A percentile compares a stretch with the other conserved stretches of the same genome.
These are phyloP conservation scores for Nipponia nippon DNA, from an alignment of 2,113 vertebrate genomes.

Conservation along the genomic window DNA sequence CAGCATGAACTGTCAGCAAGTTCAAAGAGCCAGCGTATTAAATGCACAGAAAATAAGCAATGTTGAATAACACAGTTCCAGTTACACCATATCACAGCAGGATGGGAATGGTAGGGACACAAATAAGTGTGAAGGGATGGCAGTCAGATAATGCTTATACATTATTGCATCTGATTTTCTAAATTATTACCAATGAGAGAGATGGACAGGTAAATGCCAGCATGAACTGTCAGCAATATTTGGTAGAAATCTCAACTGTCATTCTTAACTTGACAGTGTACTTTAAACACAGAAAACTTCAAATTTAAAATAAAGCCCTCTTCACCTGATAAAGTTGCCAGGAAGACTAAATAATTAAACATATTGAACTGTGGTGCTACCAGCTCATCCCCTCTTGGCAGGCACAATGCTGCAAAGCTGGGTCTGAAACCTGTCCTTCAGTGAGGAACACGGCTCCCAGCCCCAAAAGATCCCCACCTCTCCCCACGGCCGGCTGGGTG, in stretches of 20 bases:
- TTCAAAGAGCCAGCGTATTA: no score
- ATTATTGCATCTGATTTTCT: background rate
- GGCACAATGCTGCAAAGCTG: background rate
- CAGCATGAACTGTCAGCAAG: background rate
- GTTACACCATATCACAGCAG: background rate
- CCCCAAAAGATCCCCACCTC: background rate
- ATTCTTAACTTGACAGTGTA: background rate
- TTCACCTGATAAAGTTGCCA: background rate
- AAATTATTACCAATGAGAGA: background rate
- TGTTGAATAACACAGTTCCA: background rate
- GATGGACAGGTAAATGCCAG: fast-evolving
- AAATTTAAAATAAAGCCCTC: background rate
- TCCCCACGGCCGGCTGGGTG: fast-evolving
- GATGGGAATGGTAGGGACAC: background rate
- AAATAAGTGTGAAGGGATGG: background rate
- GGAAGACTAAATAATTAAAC: background rate
- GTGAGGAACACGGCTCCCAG: background rate
- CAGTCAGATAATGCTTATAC: background rate
- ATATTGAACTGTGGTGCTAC: background rate
- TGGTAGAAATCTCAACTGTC: background rate
- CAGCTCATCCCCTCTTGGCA: background rate
- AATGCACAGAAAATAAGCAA: no score
- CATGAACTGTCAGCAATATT: background rate
- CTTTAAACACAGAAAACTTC: background rate
- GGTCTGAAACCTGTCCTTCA: background rate